These are phyloP conservation scores for Camelus dromedarius DNA, from an alignment of 2,113 vertebrate genomes.

Conservation along the genomic window DNA sequence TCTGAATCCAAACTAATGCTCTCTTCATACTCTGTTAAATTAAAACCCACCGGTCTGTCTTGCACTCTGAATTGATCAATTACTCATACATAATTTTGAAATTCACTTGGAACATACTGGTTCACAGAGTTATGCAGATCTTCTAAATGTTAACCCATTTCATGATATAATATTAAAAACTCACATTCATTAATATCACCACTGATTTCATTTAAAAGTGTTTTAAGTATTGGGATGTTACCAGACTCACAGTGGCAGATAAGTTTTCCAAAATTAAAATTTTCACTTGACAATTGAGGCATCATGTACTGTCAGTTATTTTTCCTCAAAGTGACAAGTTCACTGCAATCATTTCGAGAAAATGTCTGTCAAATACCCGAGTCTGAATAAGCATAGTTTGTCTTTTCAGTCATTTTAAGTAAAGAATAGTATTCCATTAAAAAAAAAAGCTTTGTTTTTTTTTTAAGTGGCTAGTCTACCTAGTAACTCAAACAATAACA, in stretches of 20 bases:
- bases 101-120: slow-evolving; percentile 23
- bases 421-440: background rate
- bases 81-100: background rate
- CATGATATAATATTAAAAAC: background rate
- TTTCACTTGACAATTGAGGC: slow-evolving; percentile 36
- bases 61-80: background rate
- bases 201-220: background rate
- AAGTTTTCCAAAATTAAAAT: background rate
- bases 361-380: background rate
- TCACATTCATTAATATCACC: background rate
- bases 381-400: background rate
- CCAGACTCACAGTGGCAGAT: background rate
- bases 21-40: background rate
- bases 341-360: background rate
- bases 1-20: background rate
- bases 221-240: background rate
- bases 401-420: background rate
- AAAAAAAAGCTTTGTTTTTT: too few relatives aligned
- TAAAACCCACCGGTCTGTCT: background rate
- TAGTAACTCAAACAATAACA: background rate
- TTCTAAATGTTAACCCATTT: background rate
- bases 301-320: background rate
- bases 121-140: background rate
- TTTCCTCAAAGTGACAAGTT: slow-evolving; percentile 8
- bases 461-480: background rate